Base-by-base conservation (phyloP, 2,113 vertebrate genomes). In the Okapia johnstoni region DNA sequence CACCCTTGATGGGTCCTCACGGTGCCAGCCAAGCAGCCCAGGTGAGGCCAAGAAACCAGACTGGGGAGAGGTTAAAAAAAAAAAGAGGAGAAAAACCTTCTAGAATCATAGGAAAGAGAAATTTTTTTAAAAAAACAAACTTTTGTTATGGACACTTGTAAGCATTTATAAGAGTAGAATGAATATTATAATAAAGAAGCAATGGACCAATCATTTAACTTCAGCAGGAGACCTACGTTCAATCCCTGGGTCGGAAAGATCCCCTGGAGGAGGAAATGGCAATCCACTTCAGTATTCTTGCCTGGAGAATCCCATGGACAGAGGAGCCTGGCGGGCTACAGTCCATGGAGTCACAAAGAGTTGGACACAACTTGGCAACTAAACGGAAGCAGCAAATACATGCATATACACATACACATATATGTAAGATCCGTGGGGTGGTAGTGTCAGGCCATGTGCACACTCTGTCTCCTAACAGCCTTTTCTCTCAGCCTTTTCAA, bases 371-470 rank as follows among this genome's bases (percentile, higher is more conserved):
- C n/a, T 70, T 70, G 19, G 66, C 66, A 40, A 23, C 66, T 40
- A 40, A 70, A 23, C 2, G 0, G 66, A 19, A 70, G 9, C 66
- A 40, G n/a, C n/a, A 23, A 13, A 23, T 70, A 23, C 19, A 40
- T 6, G 66, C 19, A 36, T 6, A 21, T 12, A 70, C n/a, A 23
- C 19, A 14, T 88, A 17, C 15, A 12, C 52, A 3, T 10, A 52
- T 54, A 19, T 33, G 16, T 80, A 4, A 48, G 26, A 30, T 10
- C 76, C 30, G 1, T 9, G 28, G 14, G 30, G 25, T 58, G 73
- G 10, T 11, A 0, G 7, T 2, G 12, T 28, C 21, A 52, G 28
- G 13, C 36, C 57, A 0, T 3, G 57, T 15, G 5, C 66, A 23
- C 12, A 0, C 23, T 30, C 73, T 50, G 14, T 40, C 28, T 33